Conservation (phyloP, 2,888 invertebrate genomes). For the Mythimna albipuncta region DNA sequence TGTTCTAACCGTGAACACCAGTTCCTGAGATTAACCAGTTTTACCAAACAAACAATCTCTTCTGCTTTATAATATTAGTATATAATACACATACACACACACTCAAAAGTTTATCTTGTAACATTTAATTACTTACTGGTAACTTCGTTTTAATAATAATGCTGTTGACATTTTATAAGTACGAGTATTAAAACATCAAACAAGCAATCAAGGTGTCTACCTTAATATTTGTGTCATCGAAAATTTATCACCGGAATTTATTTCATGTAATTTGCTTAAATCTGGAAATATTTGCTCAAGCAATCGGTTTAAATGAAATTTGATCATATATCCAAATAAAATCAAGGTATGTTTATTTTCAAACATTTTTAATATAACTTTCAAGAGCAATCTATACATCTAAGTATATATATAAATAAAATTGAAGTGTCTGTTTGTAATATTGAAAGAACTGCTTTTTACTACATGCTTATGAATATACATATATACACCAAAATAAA, state of each 20-base stretch:
- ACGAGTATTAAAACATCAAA: conserved; percentile 42
- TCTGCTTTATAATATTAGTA: too few species aligned
- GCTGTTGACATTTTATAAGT: conserved; percentile 22
- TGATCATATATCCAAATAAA: neutral
- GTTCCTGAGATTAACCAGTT: too few species aligned
- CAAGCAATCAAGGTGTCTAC: conserved; percentile 14
- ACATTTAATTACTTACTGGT: neutral
- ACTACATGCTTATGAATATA: too few species aligned
- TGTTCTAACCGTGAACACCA: too few species aligned
- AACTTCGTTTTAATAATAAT: conserved; percentile 16
- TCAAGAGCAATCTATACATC: neutral
- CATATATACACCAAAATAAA: too few species aligned
- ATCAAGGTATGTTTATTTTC: neutral
- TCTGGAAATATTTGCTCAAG: conserved; percentile 9
- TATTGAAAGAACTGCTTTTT: too few species aligned
- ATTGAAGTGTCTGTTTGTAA: too few species aligned
- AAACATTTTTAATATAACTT: neutral
- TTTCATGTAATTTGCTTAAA: conserved; percentile 35
- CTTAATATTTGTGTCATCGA: conserved; percentile 31
- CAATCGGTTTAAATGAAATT: neutral
- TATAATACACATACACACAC: neutral
- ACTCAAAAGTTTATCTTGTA: neutral
- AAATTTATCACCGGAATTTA: conserved; percentile 36
- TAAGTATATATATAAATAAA: too few species aligned
- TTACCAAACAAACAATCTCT: too few species aligned